A percentile compares a stretch with the other conserved stretches of the same genome.
Evolutionary conservation across 53 echinoderm and acorn worm genomes (phyloP).

Genomic region (Patiria pectinifera): DNA sequence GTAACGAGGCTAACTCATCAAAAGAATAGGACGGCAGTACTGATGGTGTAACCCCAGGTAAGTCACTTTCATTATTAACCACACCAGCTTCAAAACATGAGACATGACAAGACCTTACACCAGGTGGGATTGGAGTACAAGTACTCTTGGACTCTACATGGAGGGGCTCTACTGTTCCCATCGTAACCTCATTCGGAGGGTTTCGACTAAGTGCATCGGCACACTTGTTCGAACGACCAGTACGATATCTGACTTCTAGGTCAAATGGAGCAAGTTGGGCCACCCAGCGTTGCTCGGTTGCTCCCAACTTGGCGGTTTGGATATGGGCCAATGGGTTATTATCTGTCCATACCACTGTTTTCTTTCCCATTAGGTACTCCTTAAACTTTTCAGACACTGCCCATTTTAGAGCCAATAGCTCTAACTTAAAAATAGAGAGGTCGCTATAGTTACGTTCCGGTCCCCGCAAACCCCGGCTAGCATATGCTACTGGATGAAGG

Average conservation of each 20-base stretch:
- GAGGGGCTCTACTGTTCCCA: not conserved
- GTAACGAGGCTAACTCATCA: not conserved
- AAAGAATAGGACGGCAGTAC: conserved; percentile 22
- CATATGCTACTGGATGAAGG: conserved; percentile 37
- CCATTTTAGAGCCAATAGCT: conserved; percentile 43
- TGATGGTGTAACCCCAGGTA: not conserved
- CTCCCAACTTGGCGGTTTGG: conserved; percentile 65
- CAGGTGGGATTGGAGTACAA: not conserved
- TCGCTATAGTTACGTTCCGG: conserved; percentile 23
- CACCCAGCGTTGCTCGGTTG: conserved; percentile 72
- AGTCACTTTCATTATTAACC: not conserved
- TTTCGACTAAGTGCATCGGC: conserved; percentile 18
- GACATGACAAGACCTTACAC: no score
- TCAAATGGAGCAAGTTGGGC: conserved; percentile 69
- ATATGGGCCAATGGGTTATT: conserved; percentile 64
- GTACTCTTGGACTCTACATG: not conserved
- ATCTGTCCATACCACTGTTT: conserved; percentile 57
- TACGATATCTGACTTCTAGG: conserved; percentile 61
- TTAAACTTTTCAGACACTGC: conserved; percentile 56
- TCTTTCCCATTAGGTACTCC: conserved; percentile 40
- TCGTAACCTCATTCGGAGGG: not conserved
- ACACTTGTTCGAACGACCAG: conserved; percentile 63
- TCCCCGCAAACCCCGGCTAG: conserved; percentile 16
- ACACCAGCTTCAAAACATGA: no score
- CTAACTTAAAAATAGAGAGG: conserved; percentile 20